Percentiles rank a stretch among this genome's conserved stretches.
Conservation (phyloP, 2,797 vertebrate genomes). For the Tragopan temminckii region DNA sequence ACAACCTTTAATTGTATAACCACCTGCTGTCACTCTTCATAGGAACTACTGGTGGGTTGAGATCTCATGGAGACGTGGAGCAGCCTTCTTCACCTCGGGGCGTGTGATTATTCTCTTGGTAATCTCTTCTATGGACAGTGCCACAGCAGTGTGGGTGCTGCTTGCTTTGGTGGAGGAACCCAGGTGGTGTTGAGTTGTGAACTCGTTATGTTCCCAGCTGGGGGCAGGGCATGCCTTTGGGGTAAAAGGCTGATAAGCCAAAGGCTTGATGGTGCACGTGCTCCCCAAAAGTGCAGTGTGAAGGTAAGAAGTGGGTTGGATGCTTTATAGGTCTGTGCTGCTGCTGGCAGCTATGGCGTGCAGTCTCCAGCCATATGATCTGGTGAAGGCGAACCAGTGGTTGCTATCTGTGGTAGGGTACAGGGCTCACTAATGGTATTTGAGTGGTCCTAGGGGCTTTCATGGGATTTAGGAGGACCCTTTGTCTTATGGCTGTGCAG, state of each 20-base stretch:
- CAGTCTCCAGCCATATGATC: rapidly evolving
- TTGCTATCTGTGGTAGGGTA: rapidly evolving
- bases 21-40: rapidly evolving
- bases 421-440: background rate
- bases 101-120: background rate
- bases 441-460: background rate
- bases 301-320: background rate
- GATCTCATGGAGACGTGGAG: background rate
- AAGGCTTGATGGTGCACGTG: rapidly evolving
- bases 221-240: background rate
- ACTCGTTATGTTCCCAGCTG: background rate
- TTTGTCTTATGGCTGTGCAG: background rate
- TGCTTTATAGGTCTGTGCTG: rapidly evolving
- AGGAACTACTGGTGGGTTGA: background rate
- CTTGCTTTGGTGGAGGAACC: rapidly evolving
- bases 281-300: background rate
- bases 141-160: rapidly evolving
- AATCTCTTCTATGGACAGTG: rapidly evolving
- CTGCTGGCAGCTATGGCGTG: rapidly evolving
- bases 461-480: background rate
- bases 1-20: rapidly evolving
- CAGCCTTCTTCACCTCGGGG: background rate
- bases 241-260: background rate
- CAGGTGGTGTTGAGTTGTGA: background rate
- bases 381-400: background rate